Evolutionary conservation across 2,888 invertebrate species (phyloP).

Genomic region (Notodonta ziczac): DNA sequence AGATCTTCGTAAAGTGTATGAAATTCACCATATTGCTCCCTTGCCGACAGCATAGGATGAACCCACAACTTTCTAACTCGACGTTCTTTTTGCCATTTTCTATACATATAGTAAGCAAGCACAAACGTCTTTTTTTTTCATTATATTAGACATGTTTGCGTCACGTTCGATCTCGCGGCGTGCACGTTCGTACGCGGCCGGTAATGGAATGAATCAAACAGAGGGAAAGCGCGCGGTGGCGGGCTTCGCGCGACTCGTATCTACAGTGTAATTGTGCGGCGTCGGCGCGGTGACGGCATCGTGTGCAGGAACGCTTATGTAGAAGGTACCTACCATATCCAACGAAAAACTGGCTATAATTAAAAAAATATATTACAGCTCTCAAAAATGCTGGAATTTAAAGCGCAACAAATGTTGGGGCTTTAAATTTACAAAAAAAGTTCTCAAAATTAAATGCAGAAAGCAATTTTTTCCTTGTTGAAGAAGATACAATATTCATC

Average conservation of each 20-base stretch:
- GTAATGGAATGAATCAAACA: slow-evolving; percentile 15
- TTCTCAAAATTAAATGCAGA: not conserved
- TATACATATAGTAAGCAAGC: slow-evolving; percentile 24
- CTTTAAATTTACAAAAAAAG: slow-evolving; percentile 3
- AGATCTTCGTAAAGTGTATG: slow-evolving; percentile 33
- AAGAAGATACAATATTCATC: not conserved
- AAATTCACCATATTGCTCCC: slow-evolving; percentile 33
- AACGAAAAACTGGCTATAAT: not conserved
- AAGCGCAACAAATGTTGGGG: slow-evolving; percentile 2
- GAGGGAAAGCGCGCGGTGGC: slow-evolving; percentile 9
- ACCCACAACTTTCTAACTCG: slow-evolving; percentile 28
- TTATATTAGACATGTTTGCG: slow-evolving; percentile 12
- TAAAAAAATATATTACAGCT: no score
- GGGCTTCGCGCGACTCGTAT: slow-evolving; percentile 12
- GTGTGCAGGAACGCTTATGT: slow-evolving; percentile 20
- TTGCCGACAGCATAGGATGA: slow-evolving; percentile 24
- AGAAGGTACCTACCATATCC: no score
- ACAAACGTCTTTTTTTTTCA: slow-evolving; percentile 21
- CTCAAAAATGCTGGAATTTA: no score
- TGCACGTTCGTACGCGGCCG: slow-evolving; percentile 18
- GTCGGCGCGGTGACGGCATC: slow-evolving; percentile 17
- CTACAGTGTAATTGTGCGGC: slow-evolving; percentile 11
- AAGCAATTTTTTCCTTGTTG: slow-evolving; percentile 1
- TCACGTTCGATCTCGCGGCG: slow-evolving; percentile 15
- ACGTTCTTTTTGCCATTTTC: slow-evolving; percentile 29